Conservation (phyloP, 2,797 vertebrate genomes). For the Acropternis orthonyx region DNA sequence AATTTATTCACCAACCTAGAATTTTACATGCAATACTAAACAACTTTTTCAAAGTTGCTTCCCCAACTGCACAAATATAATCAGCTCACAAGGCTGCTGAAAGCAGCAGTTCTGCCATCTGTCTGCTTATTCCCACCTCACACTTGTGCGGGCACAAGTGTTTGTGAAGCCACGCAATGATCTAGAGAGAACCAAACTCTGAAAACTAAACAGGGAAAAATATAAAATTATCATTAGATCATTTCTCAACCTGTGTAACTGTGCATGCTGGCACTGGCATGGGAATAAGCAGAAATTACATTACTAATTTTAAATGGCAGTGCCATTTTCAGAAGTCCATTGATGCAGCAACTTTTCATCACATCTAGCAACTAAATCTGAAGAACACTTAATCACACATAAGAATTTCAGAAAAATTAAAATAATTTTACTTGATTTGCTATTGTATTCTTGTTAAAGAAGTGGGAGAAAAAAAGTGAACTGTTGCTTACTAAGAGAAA, state of each 20-base stretch:
- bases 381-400: background rate
- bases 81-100: conserved; percentile 59
- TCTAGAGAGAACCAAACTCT: background rate
- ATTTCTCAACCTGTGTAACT: background rate
- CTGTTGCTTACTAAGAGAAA: background rate
- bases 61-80: conserved; percentile 48
- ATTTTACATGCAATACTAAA: background rate
- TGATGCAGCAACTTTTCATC: background rate
- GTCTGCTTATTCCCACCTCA: conserved; percentile 60
- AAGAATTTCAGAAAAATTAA: background rate
- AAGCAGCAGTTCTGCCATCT: conserved; percentile 70
- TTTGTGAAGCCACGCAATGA: conserved; percentile 12
- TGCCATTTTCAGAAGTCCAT: background rate
- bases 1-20: background rate
- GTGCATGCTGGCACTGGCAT: background rate
- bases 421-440: background rate
- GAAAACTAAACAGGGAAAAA: background rate
- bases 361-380: background rate
- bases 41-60: conserved; percentile 43
- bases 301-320: background rate
- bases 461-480: background rate
- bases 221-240: background rate
- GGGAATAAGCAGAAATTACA: background rate
- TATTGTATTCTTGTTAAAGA: background rate
- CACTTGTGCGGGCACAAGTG: conserved; percentile 36